A percentile compares a stretch with the other conserved stretches of the same genome.
phyloP scores from a whole-genome alignment of 1,140 invertebrate genomes.

The Pseudobourletiella spinata region DNA sequence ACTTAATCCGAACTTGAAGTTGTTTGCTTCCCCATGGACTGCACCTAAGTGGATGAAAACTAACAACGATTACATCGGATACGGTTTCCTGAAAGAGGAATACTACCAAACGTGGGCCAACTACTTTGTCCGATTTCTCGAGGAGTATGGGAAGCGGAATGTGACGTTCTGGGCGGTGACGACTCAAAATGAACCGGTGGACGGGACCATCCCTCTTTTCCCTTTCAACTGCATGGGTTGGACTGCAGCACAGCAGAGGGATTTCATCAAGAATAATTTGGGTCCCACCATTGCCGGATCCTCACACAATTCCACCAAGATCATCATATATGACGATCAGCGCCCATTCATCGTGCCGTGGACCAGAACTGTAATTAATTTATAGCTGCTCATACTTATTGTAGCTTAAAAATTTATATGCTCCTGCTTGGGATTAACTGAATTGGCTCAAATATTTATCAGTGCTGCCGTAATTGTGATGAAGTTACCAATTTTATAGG shows the following conservation, averaged over 20 bases:
- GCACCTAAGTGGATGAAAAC: slow-evolving; percentile 91
- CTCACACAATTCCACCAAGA: slow-evolving; percentile 48
- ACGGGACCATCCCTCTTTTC: slow-evolving; percentile 45
- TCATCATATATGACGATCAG: slow-evolving; percentile 66
- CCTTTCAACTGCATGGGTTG: slow-evolving; percentile 66
- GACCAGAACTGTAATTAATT: slow-evolving; percentile 49
- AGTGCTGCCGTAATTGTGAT: no score
- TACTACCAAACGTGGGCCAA: slow-evolving; percentile 71
- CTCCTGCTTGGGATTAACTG: no score
- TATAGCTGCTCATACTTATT: no score
- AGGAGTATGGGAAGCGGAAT: slow-evolving; percentile 48
- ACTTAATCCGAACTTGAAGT: slow-evolving; percentile 42
- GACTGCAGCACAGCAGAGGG: slow-evolving; percentile 49
- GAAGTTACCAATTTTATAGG: slow-evolving; percentile 39
- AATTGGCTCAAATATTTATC: no score
- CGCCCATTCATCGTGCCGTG: slow-evolving; percentile 53
- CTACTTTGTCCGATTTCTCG: slow-evolving; percentile 63
- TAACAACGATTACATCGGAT: slow-evolving; percentile 51
- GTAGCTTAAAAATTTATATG: no score
- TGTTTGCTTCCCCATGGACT: slow-evolving; percentile 69
- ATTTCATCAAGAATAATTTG: slow-evolving; percentile 57
- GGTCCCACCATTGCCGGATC: slow-evolving; percentile 55
- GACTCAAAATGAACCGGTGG: slow-evolving; percentile 42
- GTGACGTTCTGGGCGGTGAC: slow-evolving; percentile 55
- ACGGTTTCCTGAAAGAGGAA: slow-evolving; percentile 50